Base-by-base conservation (phyloP, 2,888 invertebrate species). In the Drosophila borealis region DNA sequence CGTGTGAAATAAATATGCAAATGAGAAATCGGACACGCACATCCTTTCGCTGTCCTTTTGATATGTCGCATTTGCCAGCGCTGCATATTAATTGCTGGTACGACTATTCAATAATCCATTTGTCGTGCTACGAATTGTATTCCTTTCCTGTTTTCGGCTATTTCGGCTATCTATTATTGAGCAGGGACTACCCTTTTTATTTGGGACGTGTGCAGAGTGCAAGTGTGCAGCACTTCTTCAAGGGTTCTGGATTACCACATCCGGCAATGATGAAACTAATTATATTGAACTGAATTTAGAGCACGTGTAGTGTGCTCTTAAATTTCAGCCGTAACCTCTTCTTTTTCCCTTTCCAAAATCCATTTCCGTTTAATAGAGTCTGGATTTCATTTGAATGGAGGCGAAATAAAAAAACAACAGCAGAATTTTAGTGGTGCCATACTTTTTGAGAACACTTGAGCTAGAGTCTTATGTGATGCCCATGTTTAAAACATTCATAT, bases 191-290 rank as follows among this genome's bases (percentile, higher is more conserved):
- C 61, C 45, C 59, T 54, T 64, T 36, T 55, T 46, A 10, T 39
- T 37, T 51, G 45, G 53, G 60, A 82, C 80, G 75, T 81, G 85
- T 66, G 61, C 45, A 33, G 62, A 65, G 63, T 79, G 62, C 85
- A 82, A 82, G 75, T 78, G 75, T 71, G 68, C 71, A 65, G 51
- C 50, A 54, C 25, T 85, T 53, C 49, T 51, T 19, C 6, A 55
- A 62, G 62, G 78, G 64, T 37, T 41, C 42, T n/a, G 54, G 57
- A 75, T 60, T 75, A 57, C 59, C 73, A 70, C 62, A 73, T 85
- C 83, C 83, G 83, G 86, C 62, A 62, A n/a, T 63, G 76, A 76
- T 78, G 72, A 59, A 68, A 48, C 78, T 63, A 82, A 85, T 83
- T 83, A 71, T 69, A 84, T 70, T 62, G 67, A 74, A 65, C 65